A percentile compares a stretch with the other conserved stretches of the same genome.
These are phyloP conservation scores for Sthenelais limicola DNA, from an alignment of 2,888 invertebrate genomes.

Conservation along the genomic window DNA sequence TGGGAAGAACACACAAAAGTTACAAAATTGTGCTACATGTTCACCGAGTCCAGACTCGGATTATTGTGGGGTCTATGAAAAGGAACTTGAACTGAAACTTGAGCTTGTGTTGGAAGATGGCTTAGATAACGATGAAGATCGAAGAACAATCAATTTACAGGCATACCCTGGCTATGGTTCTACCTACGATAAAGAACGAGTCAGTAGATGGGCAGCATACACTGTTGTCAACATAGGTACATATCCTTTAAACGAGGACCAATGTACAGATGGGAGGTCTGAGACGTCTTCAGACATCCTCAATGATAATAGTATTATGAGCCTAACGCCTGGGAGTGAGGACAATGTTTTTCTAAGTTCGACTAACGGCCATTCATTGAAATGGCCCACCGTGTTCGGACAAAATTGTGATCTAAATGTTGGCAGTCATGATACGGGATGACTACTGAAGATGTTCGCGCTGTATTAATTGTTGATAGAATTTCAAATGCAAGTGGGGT, in stretches of 20 bases:
- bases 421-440: too few species aligned
- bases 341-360: too few species aligned
- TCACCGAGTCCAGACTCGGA: constrained; percentile 40
- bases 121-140: constrained; percentile 6
- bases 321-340: too few species aligned
- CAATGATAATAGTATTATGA: too few species aligned
- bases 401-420: too few species aligned
- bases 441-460: too few species aligned
- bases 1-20: background rate
- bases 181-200: constrained; percentile 21
- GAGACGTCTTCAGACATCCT: constrained; percentile 31
- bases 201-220: constrained; percentile 26
- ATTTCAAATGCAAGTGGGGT: too few species aligned
- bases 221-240: constrained; percentile 14
- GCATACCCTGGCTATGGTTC: constrained; percentile 7
- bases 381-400: too few species aligned
- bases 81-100: constrained; percentile 30
- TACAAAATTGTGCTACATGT: constrained; percentile 4
- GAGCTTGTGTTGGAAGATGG: constrained; percentile 34
- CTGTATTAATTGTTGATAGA: too few species aligned
- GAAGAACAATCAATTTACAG: constrained; percentile 11
- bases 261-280: constrained; percentile 5
- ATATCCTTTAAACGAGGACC: background rate
- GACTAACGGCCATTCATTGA: too few species aligned
- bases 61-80: constrained; percentile 41